Evolutionary conservation across 2,888 invertebrate species (phyloP), one percentile per base, ranked within the genome.

Genomic region (Serrognathus titanus): DNA sequence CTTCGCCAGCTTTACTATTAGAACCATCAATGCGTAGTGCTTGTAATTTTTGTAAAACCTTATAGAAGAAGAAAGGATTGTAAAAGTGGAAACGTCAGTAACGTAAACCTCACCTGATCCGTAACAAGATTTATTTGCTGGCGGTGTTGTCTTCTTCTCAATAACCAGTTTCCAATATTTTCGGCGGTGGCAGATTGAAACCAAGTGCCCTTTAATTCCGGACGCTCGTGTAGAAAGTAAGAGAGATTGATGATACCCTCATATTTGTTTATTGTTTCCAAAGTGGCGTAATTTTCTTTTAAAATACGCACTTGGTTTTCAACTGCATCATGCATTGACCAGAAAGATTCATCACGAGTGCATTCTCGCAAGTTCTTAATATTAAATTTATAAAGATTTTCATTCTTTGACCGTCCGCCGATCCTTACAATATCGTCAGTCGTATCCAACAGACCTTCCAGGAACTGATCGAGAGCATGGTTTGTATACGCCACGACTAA

Each of bases 391-490:
- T 81, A 75, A 24, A 90, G 68, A 10, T 72, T 67, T 54, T 81
- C 78, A 68, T 82, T 83, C 66, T 85, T 85, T 3, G 86, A 85
- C 68, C 87, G 86, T 38, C 85, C 83, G 0, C 91, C 91, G 55
- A 91, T 78, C 57, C 91, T 80, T 2, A 89, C 78, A 58, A 91
- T 80, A 57, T 80, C 80, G 0, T 80, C 69, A 0, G 87, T 87
- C 2, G 82, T 76, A 31, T 75, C 68, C 0, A 86, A 68, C 7
- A 89, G 78, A 9, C 87, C 89, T 71, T 89, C 86, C 40, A 93
- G 75, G 71, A 93, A 92, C 71, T 92, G 91, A 77, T 93, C 93
- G 40, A 94, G 76, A 9, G 92, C 92, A 72, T 92, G 90, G 78
- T 94, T 94, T 10, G 92, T 93, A 72, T 86, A 90, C 67, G 92